A percentile compares a stretch with the other conserved stretches of the same genome.
These are phyloP conservation scores for Phymanthus crucifer DNA, from an alignment of 92 coral and sea anemone genomes.

Conservation along the genomic window DNA sequence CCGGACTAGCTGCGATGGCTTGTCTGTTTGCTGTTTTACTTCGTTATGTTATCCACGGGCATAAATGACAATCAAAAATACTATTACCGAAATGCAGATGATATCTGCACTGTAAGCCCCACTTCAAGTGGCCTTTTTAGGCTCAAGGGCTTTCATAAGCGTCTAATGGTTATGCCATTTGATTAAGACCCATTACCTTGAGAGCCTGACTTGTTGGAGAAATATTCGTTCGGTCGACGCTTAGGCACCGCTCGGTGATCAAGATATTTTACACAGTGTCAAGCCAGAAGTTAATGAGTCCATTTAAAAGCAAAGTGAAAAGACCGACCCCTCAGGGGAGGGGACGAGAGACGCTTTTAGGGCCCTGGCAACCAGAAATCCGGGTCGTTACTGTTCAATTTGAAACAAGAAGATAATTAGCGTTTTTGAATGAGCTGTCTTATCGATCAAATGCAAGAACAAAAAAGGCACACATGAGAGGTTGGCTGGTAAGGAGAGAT, in stretches of 20 bases:
- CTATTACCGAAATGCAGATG: constrained; percentile 35
- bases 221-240: constrained; percentile 29
- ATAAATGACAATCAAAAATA: constrained; percentile 11
- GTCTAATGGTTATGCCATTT: constrained; percentile 44
- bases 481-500: constrained; percentile 35
- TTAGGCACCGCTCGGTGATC: constrained; percentile 32
- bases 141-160: constrained; percentile 39
- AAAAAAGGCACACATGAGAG: constrained; percentile 18
- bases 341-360: not conserved
- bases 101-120: constrained; percentile 31
- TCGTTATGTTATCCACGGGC: constrained; percentile 10
- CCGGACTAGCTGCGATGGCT: not conserved
- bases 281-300: constrained; percentile 11
- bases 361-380: constrained; percentile 12
- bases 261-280: constrained; percentile 14
- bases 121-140: constrained; percentile 45
- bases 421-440: constrained; percentile 12
- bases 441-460: constrained; percentile 9
- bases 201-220: constrained; percentile 31
- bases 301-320: constrained; percentile 23
- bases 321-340: constrained; percentile 23
- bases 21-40: constrained; percentile 5
- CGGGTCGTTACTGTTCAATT: constrained; percentile 11
- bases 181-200: constrained; percentile 45
- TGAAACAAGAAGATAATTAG: constrained; percentile 22